phyloP scores from a whole-genome alignment of 2,888 invertebrate genomes.

The Stenichneumon culpator region DNA sequence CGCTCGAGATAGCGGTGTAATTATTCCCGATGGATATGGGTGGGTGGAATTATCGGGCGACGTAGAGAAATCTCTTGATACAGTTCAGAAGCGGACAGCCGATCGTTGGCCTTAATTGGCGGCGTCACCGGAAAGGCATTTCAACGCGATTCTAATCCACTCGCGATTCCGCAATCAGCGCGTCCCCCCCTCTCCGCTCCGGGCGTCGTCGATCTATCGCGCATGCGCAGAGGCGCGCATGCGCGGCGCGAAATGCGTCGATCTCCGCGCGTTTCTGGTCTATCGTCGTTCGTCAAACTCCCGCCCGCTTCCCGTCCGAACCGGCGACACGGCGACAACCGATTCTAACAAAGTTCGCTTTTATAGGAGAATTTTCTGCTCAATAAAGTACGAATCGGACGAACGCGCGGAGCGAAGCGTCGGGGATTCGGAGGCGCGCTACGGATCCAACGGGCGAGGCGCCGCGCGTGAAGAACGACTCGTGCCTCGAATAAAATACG shows the following conservation, averaged over 20 bases:
- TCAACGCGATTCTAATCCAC: conserved; percentile 11
- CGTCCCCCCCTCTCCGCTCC: background rate
- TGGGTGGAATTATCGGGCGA: conserved; percentile 42
- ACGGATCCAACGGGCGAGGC: conserved; percentile 60
- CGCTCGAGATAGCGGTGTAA: conserved; percentile 36
- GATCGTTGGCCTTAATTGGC: conserved; percentile 14
- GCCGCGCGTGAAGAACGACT: conserved; percentile 71
- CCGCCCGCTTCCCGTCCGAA: conserved; percentile 65
- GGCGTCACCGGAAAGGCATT: conserved; percentile 3
- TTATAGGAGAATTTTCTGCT: conserved; percentile 84
- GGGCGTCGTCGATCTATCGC: background rate
- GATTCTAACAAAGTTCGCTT: conserved; percentile 77
- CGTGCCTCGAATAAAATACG: conserved; percentile 69
- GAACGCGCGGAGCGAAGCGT: conserved; percentile 59
- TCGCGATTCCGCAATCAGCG: background rate
- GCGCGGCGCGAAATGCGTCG: conserved; percentile 75
- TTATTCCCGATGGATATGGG: conserved; percentile 42
- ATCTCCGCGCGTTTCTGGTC: conserved; percentile 70
- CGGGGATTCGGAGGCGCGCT: conserved; percentile 56
- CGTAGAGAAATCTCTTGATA: conserved; percentile 48
- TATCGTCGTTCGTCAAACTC: conserved; percentile 55
- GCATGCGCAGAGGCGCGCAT: background rate
- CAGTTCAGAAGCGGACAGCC: conserved; percentile 1
- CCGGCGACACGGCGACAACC: conserved; percentile 70
- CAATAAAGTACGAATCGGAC: conserved; percentile 82